These are phyloP conservation scores for Malaclemys terrapin DNA, from an alignment of 2,113 vertebrate genomes.

Conservation along the genomic window DNA sequence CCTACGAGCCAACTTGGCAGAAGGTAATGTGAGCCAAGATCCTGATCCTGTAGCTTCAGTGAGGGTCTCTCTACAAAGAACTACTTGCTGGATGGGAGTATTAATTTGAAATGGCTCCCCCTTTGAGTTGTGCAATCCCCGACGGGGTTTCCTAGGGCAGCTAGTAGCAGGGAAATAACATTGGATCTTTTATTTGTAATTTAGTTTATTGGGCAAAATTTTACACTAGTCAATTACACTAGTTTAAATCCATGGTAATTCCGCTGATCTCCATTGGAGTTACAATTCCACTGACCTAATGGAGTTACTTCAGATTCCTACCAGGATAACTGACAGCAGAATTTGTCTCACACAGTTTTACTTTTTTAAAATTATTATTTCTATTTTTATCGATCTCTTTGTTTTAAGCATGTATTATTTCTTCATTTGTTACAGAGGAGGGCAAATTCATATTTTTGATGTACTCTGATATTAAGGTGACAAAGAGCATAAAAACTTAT, in stretches of 20 bases:
- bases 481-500: neutral
- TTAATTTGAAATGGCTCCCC: neutral
- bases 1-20: neutral
- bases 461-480: neutral
- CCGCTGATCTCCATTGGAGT: neutral
- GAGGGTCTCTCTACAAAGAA: fast-evolving
- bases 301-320: neutral
- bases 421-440: neutral
- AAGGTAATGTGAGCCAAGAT: neutral
- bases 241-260: neutral
- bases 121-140: neutral
- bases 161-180: fast-evolving
- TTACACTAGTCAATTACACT: neutral
- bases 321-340: neutral
- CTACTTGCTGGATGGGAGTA: neutral
- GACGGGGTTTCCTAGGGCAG: neutral
- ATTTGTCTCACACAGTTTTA: neutral
- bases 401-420: neutral
- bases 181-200: neutral
- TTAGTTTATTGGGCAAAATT: neutral
- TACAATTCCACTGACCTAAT: neutral
- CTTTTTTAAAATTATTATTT: neutral
- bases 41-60: neutral
- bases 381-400: neutral
- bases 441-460: neutral